Base-by-base conservation (phyloP, 2,888 invertebrate species). In the Beris chalybata region DNA sequence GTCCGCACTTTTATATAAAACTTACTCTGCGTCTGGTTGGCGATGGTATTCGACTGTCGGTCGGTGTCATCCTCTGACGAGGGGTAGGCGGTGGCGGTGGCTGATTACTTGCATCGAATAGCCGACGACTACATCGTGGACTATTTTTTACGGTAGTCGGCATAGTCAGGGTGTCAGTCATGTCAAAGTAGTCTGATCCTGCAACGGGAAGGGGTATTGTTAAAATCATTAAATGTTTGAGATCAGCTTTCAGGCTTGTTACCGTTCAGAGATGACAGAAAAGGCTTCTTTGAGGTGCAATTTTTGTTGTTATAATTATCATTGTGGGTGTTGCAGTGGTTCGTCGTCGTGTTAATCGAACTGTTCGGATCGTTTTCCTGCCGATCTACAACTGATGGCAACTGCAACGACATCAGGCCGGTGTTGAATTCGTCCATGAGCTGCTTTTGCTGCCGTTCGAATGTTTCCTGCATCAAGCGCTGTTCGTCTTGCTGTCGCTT, bases 401-500 rank as follows among this genome's bases (percentile, higher is more conserved):
- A 31, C 52, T 61, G 50, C 43, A 61, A 43, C 15, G 61, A 61
- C 61, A 50, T 61, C 52, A 61, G 12, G n/a, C 52, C 74, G 0
- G 72, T 70, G 31, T 74, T 74, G 11, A 79, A 74, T 64, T 80
- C 75, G 9, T 80, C 76, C 22, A 86, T 81, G 2, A 90, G 77
- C 67, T 85, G 76, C 69, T 82, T 82, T 73, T 89, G 87, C 74
- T 89, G 89, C 57, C 84, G 84, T 70, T 88, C 87, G 72, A 89
- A 89, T 52, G 85, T 83, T 72, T 86, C 82, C 72, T 87, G 86
- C 71, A 90, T 78, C 31, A 84, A 77, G 55, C 83, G 77, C 72
- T 89, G 88, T 74, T 89, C 89, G 56, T 81, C 82, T 67, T 86
- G 85, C 74, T 90, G 89, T 65, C 86, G 85, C 44, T 85, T 83